Conservation (phyloP, 1,140 invertebrate species). For the Plutomurus gul region DNA sequence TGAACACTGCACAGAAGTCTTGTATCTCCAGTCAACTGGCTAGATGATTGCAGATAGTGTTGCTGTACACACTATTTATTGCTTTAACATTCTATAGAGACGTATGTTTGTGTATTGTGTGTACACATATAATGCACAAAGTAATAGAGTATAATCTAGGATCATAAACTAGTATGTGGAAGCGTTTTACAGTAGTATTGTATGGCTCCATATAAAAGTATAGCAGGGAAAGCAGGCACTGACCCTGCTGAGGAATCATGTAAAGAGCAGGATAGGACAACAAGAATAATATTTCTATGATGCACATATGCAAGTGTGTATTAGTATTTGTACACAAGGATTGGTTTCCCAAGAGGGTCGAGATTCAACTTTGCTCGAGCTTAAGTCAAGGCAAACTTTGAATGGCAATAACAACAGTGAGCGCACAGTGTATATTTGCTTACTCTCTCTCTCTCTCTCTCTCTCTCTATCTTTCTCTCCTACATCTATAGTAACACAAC, state of each 20-base stretch:
- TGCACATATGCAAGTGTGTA: neutral
- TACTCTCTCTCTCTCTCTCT: no score
- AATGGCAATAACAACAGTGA: conserved; percentile 2
- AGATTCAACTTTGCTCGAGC: neutral
- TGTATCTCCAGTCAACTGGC: neutral
- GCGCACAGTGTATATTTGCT: no score
- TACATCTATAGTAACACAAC: no score
- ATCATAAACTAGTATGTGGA: no score
- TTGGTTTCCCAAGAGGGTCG: conserved; percentile 1
- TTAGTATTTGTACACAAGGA: neutral
- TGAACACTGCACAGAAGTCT: no score
- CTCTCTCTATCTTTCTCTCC: no score
- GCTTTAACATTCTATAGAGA: no score
- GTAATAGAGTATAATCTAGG: no score
- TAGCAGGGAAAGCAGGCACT: neutral
- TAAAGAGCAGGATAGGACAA: neutral
- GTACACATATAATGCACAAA: no score
- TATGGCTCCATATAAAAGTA: neutral
- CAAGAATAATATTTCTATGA: neutral
- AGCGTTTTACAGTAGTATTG: neutral
- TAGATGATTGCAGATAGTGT: no score
- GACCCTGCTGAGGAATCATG: neutral
- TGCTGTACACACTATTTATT: no score
- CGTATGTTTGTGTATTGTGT: no score
- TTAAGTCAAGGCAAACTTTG: conserved; percentile 4